Conservation (phyloP, 1,140 invertebrate genomes). For the Zaprionus ornatus region DNA sequence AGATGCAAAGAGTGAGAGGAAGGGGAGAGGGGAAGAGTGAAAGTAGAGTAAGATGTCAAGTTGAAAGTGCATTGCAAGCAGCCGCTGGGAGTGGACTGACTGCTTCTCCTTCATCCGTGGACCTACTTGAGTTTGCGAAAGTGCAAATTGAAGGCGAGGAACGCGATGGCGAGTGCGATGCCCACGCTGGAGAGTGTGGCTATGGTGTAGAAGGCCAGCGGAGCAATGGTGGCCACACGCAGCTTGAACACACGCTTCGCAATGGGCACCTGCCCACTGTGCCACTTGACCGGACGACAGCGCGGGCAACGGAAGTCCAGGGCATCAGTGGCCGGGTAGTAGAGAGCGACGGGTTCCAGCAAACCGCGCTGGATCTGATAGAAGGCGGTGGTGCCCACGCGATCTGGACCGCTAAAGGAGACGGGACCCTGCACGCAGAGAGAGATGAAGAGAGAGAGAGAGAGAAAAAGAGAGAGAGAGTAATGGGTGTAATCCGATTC, state of each 20-base stretch:
- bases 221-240: constrained; percentile 90
- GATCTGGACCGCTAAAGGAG: constrained; percentile 92
- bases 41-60: constrained; percentile 20
- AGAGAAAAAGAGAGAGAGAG: background rate
- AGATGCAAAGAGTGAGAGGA: too few species aligned
- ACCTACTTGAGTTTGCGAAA: constrained; percentile 93
- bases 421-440: constrained; percentile 89
- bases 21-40: background rate
- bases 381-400: constrained; percentile 92
- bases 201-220: constrained; percentile 89
- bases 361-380: constrained; percentile 92
- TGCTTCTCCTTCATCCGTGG: background rate
- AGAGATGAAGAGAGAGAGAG: background rate
- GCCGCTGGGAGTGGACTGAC: background rate
- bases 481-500: background rate
- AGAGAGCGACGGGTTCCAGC: constrained; percentile 89
- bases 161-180: constrained; percentile 90
- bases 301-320: constrained; percentile 89
- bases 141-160: constrained; percentile 94
- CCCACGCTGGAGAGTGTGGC: constrained; percentile 89
- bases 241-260: constrained; percentile 90
- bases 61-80: constrained; percentile 57
- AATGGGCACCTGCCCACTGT: constrained; percentile 89
- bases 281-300: constrained; percentile 90
- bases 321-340: constrained; percentile 87